These are phyloP conservation scores for Daphoenositta chrysoptera DNA, from an alignment of 2,113 vertebrate species.

Conservation along the genomic window DNA sequence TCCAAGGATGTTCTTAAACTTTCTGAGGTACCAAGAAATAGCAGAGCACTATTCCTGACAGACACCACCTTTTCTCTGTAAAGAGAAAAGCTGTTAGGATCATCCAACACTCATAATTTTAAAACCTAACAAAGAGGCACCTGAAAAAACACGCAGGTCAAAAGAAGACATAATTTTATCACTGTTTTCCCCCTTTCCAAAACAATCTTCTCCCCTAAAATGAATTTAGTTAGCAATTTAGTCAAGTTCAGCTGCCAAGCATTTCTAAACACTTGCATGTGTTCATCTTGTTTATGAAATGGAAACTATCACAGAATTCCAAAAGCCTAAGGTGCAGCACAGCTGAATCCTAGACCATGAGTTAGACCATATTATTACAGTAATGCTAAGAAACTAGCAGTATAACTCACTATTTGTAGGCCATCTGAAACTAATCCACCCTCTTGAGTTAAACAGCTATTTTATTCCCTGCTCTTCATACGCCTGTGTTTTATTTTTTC, in stretches of 20 bases:
- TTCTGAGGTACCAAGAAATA: background rate
- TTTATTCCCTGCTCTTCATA: background rate
- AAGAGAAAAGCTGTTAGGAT: background rate
- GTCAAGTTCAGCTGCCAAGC: conserved; percentile 53
- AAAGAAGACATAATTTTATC: conserved; percentile 3
- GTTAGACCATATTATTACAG: background rate
- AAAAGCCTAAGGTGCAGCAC: background rate
- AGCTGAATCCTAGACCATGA: background rate
- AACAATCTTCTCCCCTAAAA: conserved; percentile 47
- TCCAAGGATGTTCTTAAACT: background rate
- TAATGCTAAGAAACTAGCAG: background rate
- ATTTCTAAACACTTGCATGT: conserved; percentile 43
- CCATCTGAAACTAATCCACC: background rate
- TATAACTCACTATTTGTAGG: background rate
- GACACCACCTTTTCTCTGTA: background rate
- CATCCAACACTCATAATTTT: background rate
- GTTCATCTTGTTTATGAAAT: conserved; percentile 13
- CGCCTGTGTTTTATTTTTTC: background rate
- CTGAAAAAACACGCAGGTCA: background rate
- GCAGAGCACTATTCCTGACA: background rate
- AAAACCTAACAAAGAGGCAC: background rate
- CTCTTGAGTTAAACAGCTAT: background rate
- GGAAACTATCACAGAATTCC: background rate
- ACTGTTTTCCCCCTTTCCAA: conserved; percentile 10
- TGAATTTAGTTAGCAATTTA: conserved; percentile 35